phyloP scores from a whole-genome alignment of 2,797 vertebrate species.

The Helarctos malayanus region DNA sequence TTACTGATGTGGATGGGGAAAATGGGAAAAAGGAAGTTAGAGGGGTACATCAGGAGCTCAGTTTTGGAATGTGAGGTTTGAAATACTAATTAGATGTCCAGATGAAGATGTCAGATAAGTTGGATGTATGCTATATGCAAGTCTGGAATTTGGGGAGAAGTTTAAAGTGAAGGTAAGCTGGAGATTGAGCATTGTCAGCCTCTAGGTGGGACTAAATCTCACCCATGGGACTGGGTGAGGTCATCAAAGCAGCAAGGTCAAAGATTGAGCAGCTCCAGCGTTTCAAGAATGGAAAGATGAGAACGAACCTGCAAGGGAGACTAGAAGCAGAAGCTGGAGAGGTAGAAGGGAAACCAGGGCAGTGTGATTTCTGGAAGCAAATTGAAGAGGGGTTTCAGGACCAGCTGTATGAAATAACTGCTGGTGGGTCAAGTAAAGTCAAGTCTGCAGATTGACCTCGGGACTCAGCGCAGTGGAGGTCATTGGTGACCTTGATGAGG shows the following conservation, averaged over 20 bases:
- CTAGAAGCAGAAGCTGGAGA: background rate
- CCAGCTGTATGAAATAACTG: background rate
- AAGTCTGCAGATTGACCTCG: background rate
- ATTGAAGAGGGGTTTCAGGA: constrained; percentile 1
- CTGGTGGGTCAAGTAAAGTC: background rate
- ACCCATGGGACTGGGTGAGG: background rate
- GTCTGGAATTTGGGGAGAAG: background rate
- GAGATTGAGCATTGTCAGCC: constrained; percentile 9
- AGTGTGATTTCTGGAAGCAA: constrained; percentile 10
- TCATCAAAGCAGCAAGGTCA: background rate
- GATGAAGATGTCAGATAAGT: background rate
- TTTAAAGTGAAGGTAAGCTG: constrained; percentile 44
- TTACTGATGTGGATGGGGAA: background rate
- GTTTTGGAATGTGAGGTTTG: constrained; percentile 54
- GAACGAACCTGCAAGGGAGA: background rate
- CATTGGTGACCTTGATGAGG: constrained; percentile 28
- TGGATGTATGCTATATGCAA: background rate
- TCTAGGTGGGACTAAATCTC: constrained; percentile 9
- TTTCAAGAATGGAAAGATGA: background rate
- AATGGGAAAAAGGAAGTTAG: background rate
- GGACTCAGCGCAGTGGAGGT: background rate
- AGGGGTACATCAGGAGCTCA: background rate
- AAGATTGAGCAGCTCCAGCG: background rate
- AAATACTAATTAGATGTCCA: background rate
- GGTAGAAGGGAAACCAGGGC: background rate